Conservation (phyloP, 2,797 vertebrate genomes). For the Pangasius krempfi region DNA sequence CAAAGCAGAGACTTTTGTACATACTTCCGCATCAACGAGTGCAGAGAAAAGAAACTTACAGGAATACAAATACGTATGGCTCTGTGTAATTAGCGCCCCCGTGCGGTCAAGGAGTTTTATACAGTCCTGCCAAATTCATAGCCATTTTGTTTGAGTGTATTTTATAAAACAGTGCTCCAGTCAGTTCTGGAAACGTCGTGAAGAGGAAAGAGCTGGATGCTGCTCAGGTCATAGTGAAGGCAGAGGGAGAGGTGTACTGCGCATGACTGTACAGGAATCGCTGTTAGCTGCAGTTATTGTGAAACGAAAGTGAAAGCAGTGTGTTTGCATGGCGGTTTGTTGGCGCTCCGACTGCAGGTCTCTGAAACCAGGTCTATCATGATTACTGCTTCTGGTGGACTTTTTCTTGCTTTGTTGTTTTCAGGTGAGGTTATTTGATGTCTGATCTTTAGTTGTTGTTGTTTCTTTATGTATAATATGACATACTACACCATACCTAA, state of each 20-base stretch:
- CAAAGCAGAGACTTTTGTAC: not conserved
- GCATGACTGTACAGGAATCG: not conserved
- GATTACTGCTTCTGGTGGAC: constrained; percentile 48
- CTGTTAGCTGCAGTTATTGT: not conserved
- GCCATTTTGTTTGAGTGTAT: not conserved
- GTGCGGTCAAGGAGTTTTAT: not conserved
- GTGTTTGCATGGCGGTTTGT: constrained; percentile 27
- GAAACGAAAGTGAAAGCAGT: constrained; percentile 76
- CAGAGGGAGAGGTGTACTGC: not conserved
- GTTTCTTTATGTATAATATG: not conserved
- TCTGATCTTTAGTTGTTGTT: not conserved
- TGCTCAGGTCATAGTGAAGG: not conserved
- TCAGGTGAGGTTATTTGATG: constrained; percentile 54
- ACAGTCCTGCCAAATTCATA: too few relatives aligned
- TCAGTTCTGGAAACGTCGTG: not conserved
- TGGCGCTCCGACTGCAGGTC: not conserved
- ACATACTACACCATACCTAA: not conserved
- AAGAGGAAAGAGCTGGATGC: not conserved
- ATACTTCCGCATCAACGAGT: constrained; percentile 38
- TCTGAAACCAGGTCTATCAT: constrained; percentile 52
- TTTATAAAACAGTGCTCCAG: not conserved
- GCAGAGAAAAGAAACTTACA: not conserved
- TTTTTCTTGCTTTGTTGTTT: constrained; percentile 41
- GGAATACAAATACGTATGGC: too few relatives aligned
- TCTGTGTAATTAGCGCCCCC: constrained; percentile 31